Percentiles rank a stretch among this genome's conserved stretches.
Conservation (phyloP, 1,140 invertebrate species). For the Anoplophora glabripennis region DNA sequence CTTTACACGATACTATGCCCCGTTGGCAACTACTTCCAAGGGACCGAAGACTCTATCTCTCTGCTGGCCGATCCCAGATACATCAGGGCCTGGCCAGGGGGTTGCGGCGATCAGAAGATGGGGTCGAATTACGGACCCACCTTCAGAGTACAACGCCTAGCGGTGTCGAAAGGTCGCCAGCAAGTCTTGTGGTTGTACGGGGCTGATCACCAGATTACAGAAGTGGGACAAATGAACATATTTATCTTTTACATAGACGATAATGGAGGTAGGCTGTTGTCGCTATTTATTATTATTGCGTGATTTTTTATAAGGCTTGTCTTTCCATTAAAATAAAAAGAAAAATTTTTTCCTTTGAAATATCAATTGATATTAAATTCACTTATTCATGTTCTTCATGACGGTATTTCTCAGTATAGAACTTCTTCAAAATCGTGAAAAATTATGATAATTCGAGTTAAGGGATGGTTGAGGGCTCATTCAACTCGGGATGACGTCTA, state of each 20-base stretch:
- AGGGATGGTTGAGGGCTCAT: no score
- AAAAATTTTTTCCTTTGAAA: no score
- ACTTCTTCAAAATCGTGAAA: no score
- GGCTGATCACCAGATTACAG: conserved; percentile 90
- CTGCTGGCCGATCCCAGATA: conserved; percentile 77
- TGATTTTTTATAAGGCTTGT: no score
- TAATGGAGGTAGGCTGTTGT: conserved; percentile 70
- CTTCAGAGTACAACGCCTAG: conserved; percentile 77
- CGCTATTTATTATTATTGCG: not conserved
- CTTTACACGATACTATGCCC: conserved; percentile 91
- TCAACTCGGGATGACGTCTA: no score
- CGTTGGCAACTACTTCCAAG: conserved; percentile 55
- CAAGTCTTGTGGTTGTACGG: conserved; percentile 98
- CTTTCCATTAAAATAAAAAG: no score
- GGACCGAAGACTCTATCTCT: conserved; percentile 50
- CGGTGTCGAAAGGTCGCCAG: conserved; percentile 77
- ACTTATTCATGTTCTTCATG: no score
- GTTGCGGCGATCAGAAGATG: conserved; percentile 91
- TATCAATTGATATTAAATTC: no score
- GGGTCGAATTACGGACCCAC: conserved; percentile 92
- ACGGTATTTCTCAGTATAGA: no score
- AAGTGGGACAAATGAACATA: conserved; percentile 99
- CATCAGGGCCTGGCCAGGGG: conserved; percentile 92
- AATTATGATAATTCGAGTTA: no score
- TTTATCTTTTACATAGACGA: conserved; percentile 88